These are phyloP conservation scores for Dufourea novaeangliae DNA, from an alignment of 1,140 invertebrate species.

Conservation along the genomic window DNA sequence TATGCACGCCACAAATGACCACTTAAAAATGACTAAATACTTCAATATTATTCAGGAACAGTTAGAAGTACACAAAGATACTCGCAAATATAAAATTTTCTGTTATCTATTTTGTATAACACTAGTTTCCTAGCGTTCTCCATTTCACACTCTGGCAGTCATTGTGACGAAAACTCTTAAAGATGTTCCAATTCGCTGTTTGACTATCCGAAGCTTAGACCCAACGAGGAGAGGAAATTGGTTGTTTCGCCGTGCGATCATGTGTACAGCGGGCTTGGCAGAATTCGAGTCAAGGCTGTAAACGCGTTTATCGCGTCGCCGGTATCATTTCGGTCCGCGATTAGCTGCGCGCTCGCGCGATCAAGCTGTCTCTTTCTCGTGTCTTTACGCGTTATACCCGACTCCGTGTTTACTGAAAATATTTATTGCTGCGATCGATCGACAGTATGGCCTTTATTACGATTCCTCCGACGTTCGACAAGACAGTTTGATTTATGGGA, in stretches of 20 bases:
- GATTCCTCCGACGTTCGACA: neutral
- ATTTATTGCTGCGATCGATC: neutral
- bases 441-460: conserved; percentile 38
- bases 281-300: conserved; percentile 38
- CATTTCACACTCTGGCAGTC: too few relatives aligned
- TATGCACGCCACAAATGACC: too few relatives aligned
- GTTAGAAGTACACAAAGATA: too few relatives aligned
- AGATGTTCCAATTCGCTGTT: neutral
- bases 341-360: neutral
- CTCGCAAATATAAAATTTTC: too few relatives aligned
- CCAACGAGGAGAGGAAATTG: conserved; percentile 23
- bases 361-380: neutral
- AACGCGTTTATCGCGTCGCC: conserved; percentile 18
- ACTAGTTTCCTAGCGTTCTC: too few relatives aligned
- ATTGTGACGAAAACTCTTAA: neutral
- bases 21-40: too few relatives aligned
- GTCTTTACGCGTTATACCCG: neutral
- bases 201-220: neutral
- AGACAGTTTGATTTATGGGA: conserved; percentile 24
- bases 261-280: conserved; percentile 28
- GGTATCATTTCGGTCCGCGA: conserved; percentile 11
- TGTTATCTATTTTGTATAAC: too few relatives aligned
- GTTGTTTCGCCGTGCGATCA: conserved; percentile 32
- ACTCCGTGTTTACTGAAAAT: conserved; percentile 12
- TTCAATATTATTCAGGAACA: too few relatives aligned